These are phyloP conservation scores for Rhizoglyphus robini DNA, from an alignment of 1,140 invertebrate species.

Conservation along the genomic window DNA sequence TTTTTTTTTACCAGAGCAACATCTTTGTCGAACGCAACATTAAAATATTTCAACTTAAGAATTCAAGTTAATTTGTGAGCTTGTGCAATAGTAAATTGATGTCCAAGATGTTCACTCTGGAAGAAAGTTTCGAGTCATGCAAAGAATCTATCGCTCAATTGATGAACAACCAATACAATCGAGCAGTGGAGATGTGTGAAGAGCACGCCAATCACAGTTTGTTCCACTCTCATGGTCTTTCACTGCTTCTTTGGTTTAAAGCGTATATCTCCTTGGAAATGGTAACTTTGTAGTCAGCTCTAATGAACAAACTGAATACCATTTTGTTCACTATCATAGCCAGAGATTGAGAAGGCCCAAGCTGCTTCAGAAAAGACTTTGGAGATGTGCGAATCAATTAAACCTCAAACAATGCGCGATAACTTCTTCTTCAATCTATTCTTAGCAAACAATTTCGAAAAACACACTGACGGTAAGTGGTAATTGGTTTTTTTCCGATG, in stretches of 20 bases:
- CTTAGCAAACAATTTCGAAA: background rate
- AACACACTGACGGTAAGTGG: slow-evolving; percentile 9
- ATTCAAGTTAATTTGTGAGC: too few relatives aligned
- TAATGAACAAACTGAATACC: background rate
- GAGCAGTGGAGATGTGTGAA: background rate
- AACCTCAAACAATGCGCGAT: background rate
- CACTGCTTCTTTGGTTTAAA: background rate
- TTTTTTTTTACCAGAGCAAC: too few relatives aligned
- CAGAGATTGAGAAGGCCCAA: background rate
- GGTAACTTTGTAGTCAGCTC: background rate
- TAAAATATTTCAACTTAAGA: too few relatives aligned
- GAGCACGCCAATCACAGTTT: background rate
- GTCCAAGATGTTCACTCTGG: background rate
- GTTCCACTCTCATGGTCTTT: slow-evolving; percentile 1
- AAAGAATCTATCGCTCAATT: background rate
- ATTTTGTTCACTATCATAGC: too few relatives aligned
- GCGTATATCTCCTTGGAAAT: background rate
- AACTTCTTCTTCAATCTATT: slow-evolving; percentile 7
- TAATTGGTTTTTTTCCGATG: background rate
- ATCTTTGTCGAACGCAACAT: too few relatives aligned
- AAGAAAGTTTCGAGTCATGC: background rate
- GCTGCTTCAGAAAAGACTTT: background rate
- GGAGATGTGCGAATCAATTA: background rate
- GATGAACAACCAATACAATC: background rate
- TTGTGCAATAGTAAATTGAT: too few relatives aligned